Evolutionary conservation across 2,888 invertebrate genomes (phyloP).

Genomic region (Sinotaia quadrata): DNA sequence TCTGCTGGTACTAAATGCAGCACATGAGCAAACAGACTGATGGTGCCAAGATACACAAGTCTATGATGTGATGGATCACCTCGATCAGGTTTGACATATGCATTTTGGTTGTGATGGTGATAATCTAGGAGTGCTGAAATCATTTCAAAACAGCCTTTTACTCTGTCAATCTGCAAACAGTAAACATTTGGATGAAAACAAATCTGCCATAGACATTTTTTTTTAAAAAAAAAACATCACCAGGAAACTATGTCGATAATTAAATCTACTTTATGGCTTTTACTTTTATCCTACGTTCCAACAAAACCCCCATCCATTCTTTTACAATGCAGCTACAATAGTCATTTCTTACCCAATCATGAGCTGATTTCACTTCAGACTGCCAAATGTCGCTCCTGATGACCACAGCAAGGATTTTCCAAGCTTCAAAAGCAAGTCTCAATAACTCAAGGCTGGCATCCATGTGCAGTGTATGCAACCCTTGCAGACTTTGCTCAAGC

Average conservation of each 20-base stretch:
- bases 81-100: conserved; percentile 27
- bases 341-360: conserved; percentile 58
- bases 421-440: conserved; percentile 50
- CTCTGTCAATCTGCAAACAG: conserved; percentile 57
- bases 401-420: conserved; percentile 48
- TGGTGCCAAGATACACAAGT: conserved; percentile 59
- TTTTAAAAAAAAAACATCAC: too few relatives aligned
- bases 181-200: conserved; percentile 1
- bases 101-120: conserved; percentile 52
- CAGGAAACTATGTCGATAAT: too few relatives aligned
- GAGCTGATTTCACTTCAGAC: conserved; percentile 59
- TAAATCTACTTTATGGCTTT: too few relatives aligned
- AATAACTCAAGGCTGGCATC: conserved; percentile 48
- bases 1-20: conserved; percentile 60
- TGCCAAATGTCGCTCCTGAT: conserved; percentile 59
- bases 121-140: conserved; percentile 57
- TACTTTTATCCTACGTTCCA: too few relatives aligned
- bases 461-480: conserved; percentile 52
- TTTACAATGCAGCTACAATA: neutral
- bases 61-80: conserved; percentile 58
- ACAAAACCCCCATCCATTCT: neutral
- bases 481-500: conserved; percentile 57
- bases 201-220: too few relatives aligned
- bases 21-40: conserved; percentile 50
- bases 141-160: conserved; percentile 59